Base-by-base conservation (phyloP, 2,797 vertebrate species). In the Pristis pectinata region DNA sequence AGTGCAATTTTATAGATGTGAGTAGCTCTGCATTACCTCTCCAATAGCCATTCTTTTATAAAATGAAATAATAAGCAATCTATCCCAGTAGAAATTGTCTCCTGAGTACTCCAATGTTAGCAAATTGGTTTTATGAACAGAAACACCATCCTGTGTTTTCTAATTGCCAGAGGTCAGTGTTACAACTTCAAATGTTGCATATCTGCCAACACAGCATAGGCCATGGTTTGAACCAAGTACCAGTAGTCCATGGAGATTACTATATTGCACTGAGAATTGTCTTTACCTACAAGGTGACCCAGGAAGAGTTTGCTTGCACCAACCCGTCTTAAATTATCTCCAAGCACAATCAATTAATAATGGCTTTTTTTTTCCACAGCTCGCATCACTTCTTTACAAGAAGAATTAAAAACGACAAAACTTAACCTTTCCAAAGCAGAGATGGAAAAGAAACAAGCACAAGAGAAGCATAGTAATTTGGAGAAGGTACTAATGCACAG, bases 361-460 rank as follows among this genome's bases (percentile, higher is more conserved):
- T 53, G 49, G 13, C 44, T 53, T 49, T 96, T 95, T 95, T 37
- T 95, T 83, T 27, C 82, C 53, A 96, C 95, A 99, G 99, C 97
- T 96, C 98, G 98, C 95, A 98, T 98, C 95, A 96, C 97, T 13
- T 97, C 98, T 95, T 96, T 99, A 96, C 99, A 99, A 96, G 99
- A 99, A 95, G 99, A 99, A 96, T 98, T 99, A 94, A 99, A 98
- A 96, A 98, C 97, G 96, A 95, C 99, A 96, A 99, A 99, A 96
- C 96, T 97, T 95, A 98, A 96, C 95, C 97, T 99, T 64, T 98
- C 98, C 95, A 99, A 98, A 97, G 97, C 98, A 94, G 99, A 99
- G 96, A 95, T 95, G 0, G 98, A 99, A 96, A 98, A 98, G 95
- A 99, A 99, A 96, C 98, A 98, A 95, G 97, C 97, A 89, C 98